Base-by-base conservation (phyloP, 2,888 invertebrate species). In the Pollenia griseotomentosa region DNA sequence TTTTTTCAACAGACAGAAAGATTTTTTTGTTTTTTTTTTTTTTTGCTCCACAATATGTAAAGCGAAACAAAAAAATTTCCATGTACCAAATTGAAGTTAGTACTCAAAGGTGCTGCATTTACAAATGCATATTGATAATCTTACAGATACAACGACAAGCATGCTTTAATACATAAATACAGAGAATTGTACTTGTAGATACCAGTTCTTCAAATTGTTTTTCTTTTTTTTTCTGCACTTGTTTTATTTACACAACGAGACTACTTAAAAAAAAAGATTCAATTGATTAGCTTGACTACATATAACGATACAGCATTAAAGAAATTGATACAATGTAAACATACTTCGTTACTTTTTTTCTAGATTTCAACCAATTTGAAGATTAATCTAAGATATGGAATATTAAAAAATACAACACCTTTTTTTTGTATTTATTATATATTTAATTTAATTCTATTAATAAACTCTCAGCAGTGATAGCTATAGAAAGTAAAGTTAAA, bases 241-340 rank as follows among this genome's bases (percentile, higher is more conserved):
- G n/a, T 51, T 14, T 33, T 23, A 23, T 23, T 23, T 23, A 61
- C n/a, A 63, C n/a, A 71, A 23, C 44, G 33, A 16, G 6, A 46
- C 16, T 55, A 33, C 23, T 73, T 71, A 12, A 4, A 57, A 57
- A n/a, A 19, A 19, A 19, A 81, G 73, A 81, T 16, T 66, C 57
- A 66, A 74, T 74, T 81, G 57, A 81, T 66, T 81, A 66, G 57
- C n/a, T 19, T 74, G n/a, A 74, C 48, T 42, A 16, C 8, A 40
- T 48, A 46, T 46, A 48, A n/a, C 33, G 40, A 46, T 16, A 53
- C 23, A 46, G 10, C 12, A 59, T 48, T 74, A 23, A 42, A 57
- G 8, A 70, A n/a, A 61, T 59, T 70, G 11, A 14, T 68, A 16
- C 10, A 59, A 59, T 55, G 40, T 42, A n/a, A 61, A 48, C 61